A percentile compares a stretch with the other conserved stretches of the same genome.
Conservation (phyloP, 64 coral and sea anemone genomes). For the Porites australiensis region DNA sequence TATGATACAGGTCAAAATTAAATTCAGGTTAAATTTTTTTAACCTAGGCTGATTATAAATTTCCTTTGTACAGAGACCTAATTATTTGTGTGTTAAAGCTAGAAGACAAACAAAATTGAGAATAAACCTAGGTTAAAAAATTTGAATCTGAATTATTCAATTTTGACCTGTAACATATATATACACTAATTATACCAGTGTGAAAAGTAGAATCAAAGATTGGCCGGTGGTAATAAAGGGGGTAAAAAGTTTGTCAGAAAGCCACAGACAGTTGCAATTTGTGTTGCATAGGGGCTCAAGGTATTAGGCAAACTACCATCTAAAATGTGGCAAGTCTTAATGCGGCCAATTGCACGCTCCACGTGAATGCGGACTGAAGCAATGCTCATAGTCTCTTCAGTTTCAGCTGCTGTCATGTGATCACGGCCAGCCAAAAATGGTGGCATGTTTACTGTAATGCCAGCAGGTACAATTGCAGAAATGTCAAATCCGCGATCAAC, state of each 20-base stretch:
- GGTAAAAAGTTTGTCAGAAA: constrained; percentile 47
- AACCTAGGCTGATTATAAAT: too few species aligned
- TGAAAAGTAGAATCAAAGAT: constrained; percentile 14
- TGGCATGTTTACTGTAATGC: constrained; percentile 45
- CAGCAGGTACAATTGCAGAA: constrained; percentile 34
- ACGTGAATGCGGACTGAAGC: constrained; percentile 54
- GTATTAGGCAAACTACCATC: constrained; percentile 18
- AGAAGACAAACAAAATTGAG: too few species aligned
- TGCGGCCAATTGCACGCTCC: constrained; percentile 50
- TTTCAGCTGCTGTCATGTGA: constrained; percentile 36
- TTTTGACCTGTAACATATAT: neutral
- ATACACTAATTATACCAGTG: neutral
- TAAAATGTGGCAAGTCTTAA: constrained; percentile 54
- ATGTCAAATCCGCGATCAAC: constrained; percentile 42
- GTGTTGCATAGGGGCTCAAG: too few species aligned
- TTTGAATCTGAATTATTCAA: neutral
- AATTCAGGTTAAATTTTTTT: too few species aligned
- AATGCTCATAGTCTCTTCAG: constrained; percentile 52
- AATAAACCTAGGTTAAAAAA: too few species aligned
- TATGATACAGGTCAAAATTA: too few species aligned
- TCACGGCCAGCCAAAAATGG: constrained; percentile 33
- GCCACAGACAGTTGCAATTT: constrained; percentile 25
- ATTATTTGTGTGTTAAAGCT: too few species aligned
- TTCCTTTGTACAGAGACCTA: too few species aligned
- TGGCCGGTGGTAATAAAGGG: constrained; percentile 42